These are phyloP conservation scores for Furcifer pardalis DNA, from an alignment of 2,797 vertebrate genomes.

Conservation along the genomic window DNA sequence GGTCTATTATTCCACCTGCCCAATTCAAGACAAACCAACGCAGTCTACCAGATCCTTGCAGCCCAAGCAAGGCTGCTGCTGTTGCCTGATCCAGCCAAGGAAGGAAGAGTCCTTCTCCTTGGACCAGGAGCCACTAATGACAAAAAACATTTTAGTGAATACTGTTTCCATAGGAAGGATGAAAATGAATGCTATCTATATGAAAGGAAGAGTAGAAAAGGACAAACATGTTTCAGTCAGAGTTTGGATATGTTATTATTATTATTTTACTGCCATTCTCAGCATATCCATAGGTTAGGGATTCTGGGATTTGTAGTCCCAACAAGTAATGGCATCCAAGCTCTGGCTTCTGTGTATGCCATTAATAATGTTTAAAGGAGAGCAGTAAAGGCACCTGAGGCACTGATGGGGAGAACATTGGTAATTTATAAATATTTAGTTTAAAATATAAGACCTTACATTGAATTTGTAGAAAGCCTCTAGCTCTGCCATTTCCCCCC, in stretches of 20 bases:
- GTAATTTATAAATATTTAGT: neutral
- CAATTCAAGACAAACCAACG: neutral
- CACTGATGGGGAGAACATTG: neutral
- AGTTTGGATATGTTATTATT: no score
- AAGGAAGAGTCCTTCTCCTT: no score
- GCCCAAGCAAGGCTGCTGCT: no score
- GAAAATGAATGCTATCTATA: neutral
- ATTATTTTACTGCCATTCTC: no score
- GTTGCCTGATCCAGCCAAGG: no score
- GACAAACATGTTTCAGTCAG: neutral
- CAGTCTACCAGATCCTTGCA: no score
- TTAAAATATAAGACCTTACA: neutral
- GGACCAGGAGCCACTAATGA: no score
- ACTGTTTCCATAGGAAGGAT: neutral
- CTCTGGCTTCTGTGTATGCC: neutral
- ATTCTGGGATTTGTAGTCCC: no score
- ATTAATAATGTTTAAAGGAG: neutral
- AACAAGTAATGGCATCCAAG: no score
- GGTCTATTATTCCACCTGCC: neutral
- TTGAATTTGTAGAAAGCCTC: neutral
- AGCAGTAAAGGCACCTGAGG: neutral
- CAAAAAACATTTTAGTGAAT: no score
- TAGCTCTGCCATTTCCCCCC: neutral
- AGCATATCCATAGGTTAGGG: no score
- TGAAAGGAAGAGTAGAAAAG: neutral